Base-by-base conservation (phyloP, 2,113 vertebrate genomes). In the Oryzias celebensis region DNA sequence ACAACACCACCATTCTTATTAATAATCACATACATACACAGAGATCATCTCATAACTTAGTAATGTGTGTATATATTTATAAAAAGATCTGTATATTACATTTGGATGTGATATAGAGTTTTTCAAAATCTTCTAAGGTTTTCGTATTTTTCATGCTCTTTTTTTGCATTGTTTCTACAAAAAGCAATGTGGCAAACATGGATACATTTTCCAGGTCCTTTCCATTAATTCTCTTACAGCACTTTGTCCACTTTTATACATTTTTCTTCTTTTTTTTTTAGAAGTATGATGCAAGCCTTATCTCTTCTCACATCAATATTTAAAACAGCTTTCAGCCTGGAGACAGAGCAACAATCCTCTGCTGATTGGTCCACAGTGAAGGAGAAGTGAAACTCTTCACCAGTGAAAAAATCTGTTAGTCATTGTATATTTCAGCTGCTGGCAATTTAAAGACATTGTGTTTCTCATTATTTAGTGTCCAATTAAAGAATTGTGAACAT, bases 291-390 rank as follows among this genome's bases (percentile, higher is more conserved):
- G 58, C 53, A 70, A 82, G 81, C 48, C 22, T 51, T 59, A 44
- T 55, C 7, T 58, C 52, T 65, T 71, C 61, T 61, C 48, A 58
- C 60, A 82, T 91, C 48, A 86, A 88, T 89, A 84, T 90, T 89
- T 84, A 55, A 89, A 81, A 71, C 36, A 53, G 23, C 44, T 58
- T 67, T 70, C 74, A 65, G 81, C 87, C 63, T 88, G 68, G 88
- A 83, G 74, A 90, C 87, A 87, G 78, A 68, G 58, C 2, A 42
- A 73, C 63, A 74, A 66, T 8, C 60, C 13, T 5, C 56, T 64
- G 70, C 80, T 79, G 80, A 86, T 89, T 90, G 87, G 81, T 77
- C 24, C 17, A 3, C 7, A 5, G 10, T 16, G 24, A 10, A 48
- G 7, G 51, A 26, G 52, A 75, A 65, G 52, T 52, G 22, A 78